phyloP scores from a whole-genome alignment of 1,140 invertebrate genomes.

The Drosophila ohnishii region DNA sequence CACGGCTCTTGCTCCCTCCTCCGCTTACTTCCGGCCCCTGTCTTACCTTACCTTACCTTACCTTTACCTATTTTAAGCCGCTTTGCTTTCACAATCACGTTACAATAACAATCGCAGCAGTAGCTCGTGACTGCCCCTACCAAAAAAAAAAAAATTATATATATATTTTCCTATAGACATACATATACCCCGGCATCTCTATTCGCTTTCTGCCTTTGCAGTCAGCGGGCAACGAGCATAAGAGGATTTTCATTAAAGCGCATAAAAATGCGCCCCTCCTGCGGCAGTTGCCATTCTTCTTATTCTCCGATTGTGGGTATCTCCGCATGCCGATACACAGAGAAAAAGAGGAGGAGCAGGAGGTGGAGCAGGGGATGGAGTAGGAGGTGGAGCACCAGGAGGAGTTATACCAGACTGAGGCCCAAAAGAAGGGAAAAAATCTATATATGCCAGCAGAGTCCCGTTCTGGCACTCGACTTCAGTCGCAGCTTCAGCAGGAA shows the following conservation, averaged over 20 bases:
- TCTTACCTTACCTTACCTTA: background rate
- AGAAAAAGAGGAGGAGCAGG: background rate
- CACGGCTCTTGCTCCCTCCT: background rate
- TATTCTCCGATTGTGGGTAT: constrained; percentile 54
- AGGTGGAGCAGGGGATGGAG: background rate
- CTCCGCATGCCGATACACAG: constrained; percentile 56
- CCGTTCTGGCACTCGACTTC: constrained; percentile 12
- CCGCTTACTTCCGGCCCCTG: constrained; percentile 1
- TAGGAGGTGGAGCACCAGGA: background rate
- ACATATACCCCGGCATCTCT: constrained; percentile 26
- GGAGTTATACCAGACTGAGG: background rate
- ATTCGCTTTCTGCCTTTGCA: constrained; percentile 27
- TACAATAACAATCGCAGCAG: constrained; percentile 44
- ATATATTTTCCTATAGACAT: background rate
- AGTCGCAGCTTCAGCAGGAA: constrained; percentile 56
- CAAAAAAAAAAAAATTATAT: background rate
- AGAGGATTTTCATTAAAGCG: constrained; percentile 80
- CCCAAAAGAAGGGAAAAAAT: background rate
- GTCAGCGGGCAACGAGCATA: constrained; percentile 52
- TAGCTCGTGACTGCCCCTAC: constrained; percentile 27
- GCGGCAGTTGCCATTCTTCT: constrained; percentile 45
- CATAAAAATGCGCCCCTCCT: constrained; percentile 62
- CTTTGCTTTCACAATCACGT: constrained; percentile 49
- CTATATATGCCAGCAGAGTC: constrained; percentile 10
- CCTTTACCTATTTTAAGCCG: constrained; percentile 47